phyloP scores from a whole-genome alignment of 2,888 invertebrate species.

The Yponomeuta malinellus region DNA sequence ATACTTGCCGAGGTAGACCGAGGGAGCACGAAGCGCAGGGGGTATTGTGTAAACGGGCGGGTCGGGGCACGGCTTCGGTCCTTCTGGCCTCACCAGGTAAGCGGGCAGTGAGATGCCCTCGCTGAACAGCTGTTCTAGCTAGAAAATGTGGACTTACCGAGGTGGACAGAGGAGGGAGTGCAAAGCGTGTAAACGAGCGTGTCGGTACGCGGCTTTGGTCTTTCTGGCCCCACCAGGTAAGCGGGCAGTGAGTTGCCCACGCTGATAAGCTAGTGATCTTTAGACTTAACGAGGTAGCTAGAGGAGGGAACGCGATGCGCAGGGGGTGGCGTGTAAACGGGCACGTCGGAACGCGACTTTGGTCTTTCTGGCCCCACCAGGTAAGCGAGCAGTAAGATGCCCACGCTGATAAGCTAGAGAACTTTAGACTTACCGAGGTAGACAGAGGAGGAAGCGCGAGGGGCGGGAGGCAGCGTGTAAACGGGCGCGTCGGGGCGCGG shows the following conservation, averaged over 20 bases:
- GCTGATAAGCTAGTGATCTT: too few relatives aligned
- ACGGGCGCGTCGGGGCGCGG: constrained; percentile 37
- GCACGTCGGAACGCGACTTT: constrained; percentile 35
- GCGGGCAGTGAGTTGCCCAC: constrained; percentile 19
- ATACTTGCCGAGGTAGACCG: constrained; percentile 39
- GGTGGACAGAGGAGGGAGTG: constrained; percentile 28
- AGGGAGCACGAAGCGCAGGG: constrained; percentile 30
- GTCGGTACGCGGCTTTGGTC: constrained; percentile 30
- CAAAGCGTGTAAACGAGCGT: constrained; percentile 34
- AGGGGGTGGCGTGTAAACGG: constrained; percentile 38
- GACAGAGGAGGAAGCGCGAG: constrained; percentile 29
- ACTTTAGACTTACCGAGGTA: constrained; percentile 36
- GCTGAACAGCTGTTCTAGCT: too few relatives aligned
- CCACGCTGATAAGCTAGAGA: too few relatives aligned
- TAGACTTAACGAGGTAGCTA: constrained; percentile 38
- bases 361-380: constrained; percentile 41
- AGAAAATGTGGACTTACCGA: too few relatives aligned
- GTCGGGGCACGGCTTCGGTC: constrained; percentile 30
- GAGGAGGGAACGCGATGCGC: constrained; percentile 29
- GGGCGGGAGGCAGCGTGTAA: constrained; percentile 37
- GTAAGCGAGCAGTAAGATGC: too few relatives aligned
- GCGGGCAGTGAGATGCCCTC: constrained; percentile 35
- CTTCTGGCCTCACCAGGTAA: constrained; percentile 47
- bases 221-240: constrained; percentile 47
- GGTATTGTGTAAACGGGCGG: constrained; percentile 41